These are phyloP conservation scores for Chaetoderma sp. DNA, from an alignment of 2,888 invertebrate genomes.

Conservation along the genomic window DNA sequence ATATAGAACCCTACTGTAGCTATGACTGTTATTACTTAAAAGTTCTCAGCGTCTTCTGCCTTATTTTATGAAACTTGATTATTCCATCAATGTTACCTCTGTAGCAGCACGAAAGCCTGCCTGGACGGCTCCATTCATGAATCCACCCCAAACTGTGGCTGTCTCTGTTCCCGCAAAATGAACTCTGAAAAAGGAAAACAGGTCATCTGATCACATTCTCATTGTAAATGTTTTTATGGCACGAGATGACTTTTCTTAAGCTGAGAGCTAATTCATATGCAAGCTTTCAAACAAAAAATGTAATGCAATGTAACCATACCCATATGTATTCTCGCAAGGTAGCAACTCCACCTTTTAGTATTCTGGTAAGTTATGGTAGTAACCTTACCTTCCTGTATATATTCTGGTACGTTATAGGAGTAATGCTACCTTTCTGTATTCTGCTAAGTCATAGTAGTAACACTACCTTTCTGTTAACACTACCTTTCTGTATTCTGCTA, in stretches of 20 bases:
- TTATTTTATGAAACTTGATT: no score
- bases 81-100: slow-evolving; percentile 19
- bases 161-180: slow-evolving; percentile 35
- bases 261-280: not conserved
- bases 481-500: no score
- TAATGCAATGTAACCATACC: not conserved
- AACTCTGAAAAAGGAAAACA: slow-evolving; percentile 11
- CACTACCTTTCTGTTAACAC: no score
- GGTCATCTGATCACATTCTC: not conserved
- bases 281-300: not conserved
- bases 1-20: no score
- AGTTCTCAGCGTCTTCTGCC: no score
- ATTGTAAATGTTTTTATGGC: not conserved
- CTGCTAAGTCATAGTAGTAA: no score
- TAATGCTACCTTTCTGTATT: no score
- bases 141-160: slow-evolving; percentile 37
- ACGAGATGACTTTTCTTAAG: not conserved
- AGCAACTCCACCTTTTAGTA: not conserved
- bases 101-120: slow-evolving; percentile 30
- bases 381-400: no score
- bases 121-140: slow-evolving; percentile 40
- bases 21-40: no score
- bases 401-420: no score
- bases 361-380: no score
- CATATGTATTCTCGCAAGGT: not conserved